Evolutionary conservation across 2,797 vertebrate species (phyloP).

Genomic region (Uromys caudimaculatus): DNA sequence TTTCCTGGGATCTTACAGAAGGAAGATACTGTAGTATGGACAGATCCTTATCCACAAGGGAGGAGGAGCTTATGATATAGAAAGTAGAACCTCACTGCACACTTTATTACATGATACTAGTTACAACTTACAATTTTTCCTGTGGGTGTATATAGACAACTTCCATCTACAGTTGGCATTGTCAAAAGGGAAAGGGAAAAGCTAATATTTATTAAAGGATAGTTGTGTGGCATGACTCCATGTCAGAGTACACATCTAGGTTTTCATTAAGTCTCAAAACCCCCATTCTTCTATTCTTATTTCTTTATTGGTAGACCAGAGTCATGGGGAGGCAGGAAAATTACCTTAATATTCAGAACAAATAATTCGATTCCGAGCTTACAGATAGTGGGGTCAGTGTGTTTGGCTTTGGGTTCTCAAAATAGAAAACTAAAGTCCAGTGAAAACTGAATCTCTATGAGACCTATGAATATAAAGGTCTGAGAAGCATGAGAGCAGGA

Average conservation of each 20-base stretch:
- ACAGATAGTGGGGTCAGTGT: neutral
- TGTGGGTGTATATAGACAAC: neutral
- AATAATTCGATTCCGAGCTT: neutral
- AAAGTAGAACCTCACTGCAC: neutral
- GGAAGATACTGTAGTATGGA: neutral
- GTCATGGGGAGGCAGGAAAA: neutral
- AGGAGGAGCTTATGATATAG: neutral
- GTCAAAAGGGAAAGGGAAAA: neutral
- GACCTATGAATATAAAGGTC: neutral
- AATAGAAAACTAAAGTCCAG: neutral
- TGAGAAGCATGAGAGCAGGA: neutral
- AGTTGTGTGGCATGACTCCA: neutral
- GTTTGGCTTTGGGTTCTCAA: conserved; percentile 5
- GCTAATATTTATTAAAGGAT: neutral
- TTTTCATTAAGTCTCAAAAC: neutral
- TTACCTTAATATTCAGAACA: conserved; percentile 7
- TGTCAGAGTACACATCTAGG: neutral
- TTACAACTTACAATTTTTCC: neutral
- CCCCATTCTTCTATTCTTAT: neutral
- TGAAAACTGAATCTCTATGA: neutral
- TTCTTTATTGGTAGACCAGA: conserved; percentile 3
- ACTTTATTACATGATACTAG: conserved; percentile 14
- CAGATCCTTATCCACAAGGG: neutral
- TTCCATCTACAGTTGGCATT: conserved; percentile 32
- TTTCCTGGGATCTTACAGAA: neutral